Base-by-base conservation (phyloP, 2,113 vertebrate genomes). In the Gymnorhina tibicen region DNA sequence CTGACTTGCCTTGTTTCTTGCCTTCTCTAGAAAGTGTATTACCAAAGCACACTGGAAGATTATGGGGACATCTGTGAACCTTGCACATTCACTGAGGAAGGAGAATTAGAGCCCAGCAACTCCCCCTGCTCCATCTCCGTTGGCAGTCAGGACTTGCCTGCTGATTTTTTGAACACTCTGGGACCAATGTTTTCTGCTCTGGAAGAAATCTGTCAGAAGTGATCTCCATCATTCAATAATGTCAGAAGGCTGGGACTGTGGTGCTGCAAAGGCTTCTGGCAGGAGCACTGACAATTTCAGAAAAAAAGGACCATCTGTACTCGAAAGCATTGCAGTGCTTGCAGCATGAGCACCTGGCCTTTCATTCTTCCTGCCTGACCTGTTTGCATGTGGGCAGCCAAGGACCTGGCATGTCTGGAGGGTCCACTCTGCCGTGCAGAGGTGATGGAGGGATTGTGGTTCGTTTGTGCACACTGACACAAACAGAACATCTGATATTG, bases 51-150 rank as follows among this genome's bases (percentile, higher is more conserved):
- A 2, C 59, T 79, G 3, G 79, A 88, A 3, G 85, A n/a, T 4
- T 44, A 92, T 2, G 1, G 76, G 10, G 33, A 22, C 12, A 37
- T 7, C 9, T 93, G 97, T 93, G 33, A 15, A 7, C 98, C 98
- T 7, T n/a, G 14, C 17, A 8, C 59, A 32, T 99, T 97, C 13
- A 32, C 35, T 3, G 97, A 97, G 11, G 99, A 99, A 88, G 98
- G 98, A 8, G 35, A 77, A 2, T 10, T 52, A 15, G 98, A 97
- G 64, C 47, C 1, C 23, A 89, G 88, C 2, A n/a, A 77, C 9
- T 98, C 70, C 30, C 47, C 97, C 28, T 97, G 97, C 18, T 44
- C 96, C 19, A 75, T 98, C 28, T 94, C 97, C 15, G 3, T 85
- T 24, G 35, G 10, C 7, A 94, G 96, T 27, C 69, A 63, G 9